phyloP scores from a whole-genome alignment of 2,113 vertebrate genomes.

The Leptocoma aspasia region DNA sequence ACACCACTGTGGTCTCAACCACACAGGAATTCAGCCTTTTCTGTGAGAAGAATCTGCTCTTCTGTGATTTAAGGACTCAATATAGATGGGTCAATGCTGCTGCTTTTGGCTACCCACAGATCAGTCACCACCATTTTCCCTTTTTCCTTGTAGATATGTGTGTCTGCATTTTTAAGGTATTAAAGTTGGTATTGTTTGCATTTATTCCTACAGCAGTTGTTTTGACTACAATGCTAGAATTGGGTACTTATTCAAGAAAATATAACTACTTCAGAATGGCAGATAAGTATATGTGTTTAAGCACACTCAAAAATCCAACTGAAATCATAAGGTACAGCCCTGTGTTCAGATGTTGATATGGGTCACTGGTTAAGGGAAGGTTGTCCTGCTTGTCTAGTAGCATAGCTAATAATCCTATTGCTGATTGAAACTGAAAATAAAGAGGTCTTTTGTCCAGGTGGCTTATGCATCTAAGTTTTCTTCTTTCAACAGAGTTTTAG shows the following conservation, averaged over 20 bases:
- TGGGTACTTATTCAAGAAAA: not conserved
- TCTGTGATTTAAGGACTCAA: not conserved
- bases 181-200: not conserved
- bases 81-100: accelerated
- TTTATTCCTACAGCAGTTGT: not conserved
- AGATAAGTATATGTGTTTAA: not conserved
- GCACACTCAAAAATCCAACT: not conserved
- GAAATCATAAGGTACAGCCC: not conserved
- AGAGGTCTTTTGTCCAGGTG: not conserved
- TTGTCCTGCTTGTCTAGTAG: not conserved
- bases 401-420: not conserved
- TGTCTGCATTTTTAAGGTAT: not conserved
- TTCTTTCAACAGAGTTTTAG: not conserved
- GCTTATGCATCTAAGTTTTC: not conserved
- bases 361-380: not conserved
- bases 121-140: not conserved
- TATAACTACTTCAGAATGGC: not conserved
- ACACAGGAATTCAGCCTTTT: not conserved
- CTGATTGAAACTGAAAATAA: not conserved
- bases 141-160: not conserved
- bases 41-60: not conserved
- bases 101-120: not conserved
- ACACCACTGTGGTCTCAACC: not conserved
- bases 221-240: not conserved
- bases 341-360: not conserved